These are phyloP conservation scores for Colossoma macropomum DNA, from an alignment of 2,113 vertebrate genomes.

Conservation along the genomic window DNA sequence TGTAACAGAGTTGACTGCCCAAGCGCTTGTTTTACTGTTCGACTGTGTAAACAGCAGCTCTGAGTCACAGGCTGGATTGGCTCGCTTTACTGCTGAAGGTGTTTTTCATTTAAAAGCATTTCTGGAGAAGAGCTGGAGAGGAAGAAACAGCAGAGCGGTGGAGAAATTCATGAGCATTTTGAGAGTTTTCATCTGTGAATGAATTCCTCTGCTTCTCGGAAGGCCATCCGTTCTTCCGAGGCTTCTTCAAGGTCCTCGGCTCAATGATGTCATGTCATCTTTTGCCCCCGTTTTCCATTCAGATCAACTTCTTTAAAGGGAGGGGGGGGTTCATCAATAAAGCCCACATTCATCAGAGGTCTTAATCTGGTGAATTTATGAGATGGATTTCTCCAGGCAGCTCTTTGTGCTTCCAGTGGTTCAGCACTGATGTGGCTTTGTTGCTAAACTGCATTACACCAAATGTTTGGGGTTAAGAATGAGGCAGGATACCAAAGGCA, in stretches of 20 bases:
- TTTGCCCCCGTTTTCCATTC: slow-evolving; percentile 27
- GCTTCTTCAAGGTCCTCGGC: slow-evolving; percentile 41
- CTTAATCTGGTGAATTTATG: slow-evolving; percentile 49
- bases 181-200: slow-evolving; percentile 11
- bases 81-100: slow-evolving; percentile 23
- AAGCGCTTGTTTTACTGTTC: slow-evolving; percentile 27
- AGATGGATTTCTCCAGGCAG: slow-evolving; percentile 35
- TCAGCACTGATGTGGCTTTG: slow-evolving; percentile 50
- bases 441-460: slow-evolving; percentile 48
- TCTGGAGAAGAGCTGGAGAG: slow-evolving; percentile 29
- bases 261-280: slow-evolving; percentile 54
- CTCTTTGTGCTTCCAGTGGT: slow-evolving; percentile 22
- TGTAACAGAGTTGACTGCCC: slow-evolving; percentile 27
- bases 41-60: slow-evolving; percentile 46
- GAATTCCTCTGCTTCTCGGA: slow-evolving; percentile 22
- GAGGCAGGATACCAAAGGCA: slow-evolving; percentile 35
- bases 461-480: slow-evolving; percentile 47
- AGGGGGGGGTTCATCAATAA: slow-evolving; percentile 51
- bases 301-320: slow-evolving; percentile 51
- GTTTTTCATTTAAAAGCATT: slow-evolving; percentile 27
- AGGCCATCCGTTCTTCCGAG: slow-evolving; percentile 38
- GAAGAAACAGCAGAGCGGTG: neutral
- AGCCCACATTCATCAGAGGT: slow-evolving; percentile 53
- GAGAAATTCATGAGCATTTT: slow-evolving; percentile 26
- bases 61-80: slow-evolving; percentile 16